phyloP scores from a whole-genome alignment of 2,797 vertebrate genomes.

The Tenualosa thibaudeaui region DNA sequence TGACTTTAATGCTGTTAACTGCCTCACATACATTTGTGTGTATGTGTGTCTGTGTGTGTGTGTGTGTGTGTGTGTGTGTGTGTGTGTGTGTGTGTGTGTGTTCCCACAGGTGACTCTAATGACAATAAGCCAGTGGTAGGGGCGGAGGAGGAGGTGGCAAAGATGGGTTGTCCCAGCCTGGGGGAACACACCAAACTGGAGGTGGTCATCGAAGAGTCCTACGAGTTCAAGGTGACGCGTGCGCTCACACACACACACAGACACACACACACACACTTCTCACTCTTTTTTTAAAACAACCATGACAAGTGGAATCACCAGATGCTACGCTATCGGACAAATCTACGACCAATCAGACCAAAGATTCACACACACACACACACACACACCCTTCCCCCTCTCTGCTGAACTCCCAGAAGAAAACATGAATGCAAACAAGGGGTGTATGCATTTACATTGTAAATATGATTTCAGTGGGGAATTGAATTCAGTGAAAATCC shows the following conservation, averaged over 20 bases:
- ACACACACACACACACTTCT: neutral
- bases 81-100: conserved; percentile 23
- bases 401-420: too few relatives aligned
- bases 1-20: neutral
- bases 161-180: conserved; percentile 81
- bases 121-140: conserved; percentile 77
- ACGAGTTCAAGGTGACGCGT: conserved; percentile 83
- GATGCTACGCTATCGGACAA: too few relatives aligned
- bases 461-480: too few relatives aligned
- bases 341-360: too few relatives aligned
- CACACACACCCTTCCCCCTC: neutral
- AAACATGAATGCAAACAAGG: too few relatives aligned
- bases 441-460: too few relatives aligned
- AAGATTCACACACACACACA: neutral
- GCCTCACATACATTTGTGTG: neutral
- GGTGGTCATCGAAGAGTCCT: conserved; percentile 86
- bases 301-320: too few relatives aligned
- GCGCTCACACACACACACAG: neutral
- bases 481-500: too few relatives aligned
- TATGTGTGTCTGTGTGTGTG: neutral
- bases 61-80: conserved; percentile 18
- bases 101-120: conserved; percentile 75
- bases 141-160: conserved; percentile 72
- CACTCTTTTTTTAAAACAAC: neutral
- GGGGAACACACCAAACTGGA: conserved; percentile 83